These are phyloP conservation scores for Macrotis lagotis DNA, from an alignment of 2,113 vertebrate genomes.

Conservation along the genomic window DNA sequence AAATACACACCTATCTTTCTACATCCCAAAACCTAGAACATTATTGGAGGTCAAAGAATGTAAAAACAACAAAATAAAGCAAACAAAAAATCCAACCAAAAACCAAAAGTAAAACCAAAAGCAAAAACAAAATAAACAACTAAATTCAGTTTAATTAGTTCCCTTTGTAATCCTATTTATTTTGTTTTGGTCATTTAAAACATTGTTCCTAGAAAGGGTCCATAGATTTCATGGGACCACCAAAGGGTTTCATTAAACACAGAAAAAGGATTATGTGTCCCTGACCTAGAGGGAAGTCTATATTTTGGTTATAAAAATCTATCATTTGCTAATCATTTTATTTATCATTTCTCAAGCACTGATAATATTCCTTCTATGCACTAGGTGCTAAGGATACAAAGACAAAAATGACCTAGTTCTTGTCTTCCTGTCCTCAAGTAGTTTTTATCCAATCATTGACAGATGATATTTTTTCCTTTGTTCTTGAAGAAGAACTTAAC, in stretches of 20 bases:
- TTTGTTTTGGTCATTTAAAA: neutral
- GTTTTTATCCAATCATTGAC: no score
- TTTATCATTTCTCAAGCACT: neutral
- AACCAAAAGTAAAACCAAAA: no score
- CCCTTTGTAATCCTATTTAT: neutral
- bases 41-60: neutral
- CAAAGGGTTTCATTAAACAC: neutral
- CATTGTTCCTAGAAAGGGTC: neutral
- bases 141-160: neutral
- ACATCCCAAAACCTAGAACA: neutral
- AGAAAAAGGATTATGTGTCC: neutral
- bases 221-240: neutral
- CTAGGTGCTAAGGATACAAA: neutral
- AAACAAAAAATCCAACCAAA: no score
- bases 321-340: neutral
- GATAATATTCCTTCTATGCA: neutral
- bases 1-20: neutral
- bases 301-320: neutral
- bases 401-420: neutral
- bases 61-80: neutral
- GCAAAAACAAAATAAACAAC: neutral
- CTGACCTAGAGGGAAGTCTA: neutral
- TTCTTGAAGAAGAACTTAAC: no score
- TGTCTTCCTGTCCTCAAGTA: neutral
- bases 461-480: no score